These are phyloP conservation scores for Pocillopora meandrina DNA, from an alignment of 92 coral and sea anemone species.

Conservation along the genomic window DNA sequence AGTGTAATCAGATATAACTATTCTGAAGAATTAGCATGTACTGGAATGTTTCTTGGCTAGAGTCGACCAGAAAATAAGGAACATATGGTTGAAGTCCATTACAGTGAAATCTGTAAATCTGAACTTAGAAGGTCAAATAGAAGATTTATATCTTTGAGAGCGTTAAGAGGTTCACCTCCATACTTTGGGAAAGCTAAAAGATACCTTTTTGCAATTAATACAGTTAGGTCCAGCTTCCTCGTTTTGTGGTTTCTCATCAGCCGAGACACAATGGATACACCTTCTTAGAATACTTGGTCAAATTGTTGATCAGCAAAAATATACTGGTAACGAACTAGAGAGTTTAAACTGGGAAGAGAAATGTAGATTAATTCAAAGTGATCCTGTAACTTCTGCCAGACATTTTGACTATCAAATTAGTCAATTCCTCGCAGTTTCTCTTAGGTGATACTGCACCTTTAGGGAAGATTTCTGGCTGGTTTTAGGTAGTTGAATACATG, in stretches of 20 bases:
- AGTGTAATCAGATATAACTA: slow-evolving; percentile 54
- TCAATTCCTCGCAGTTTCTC: too few relatives aligned
- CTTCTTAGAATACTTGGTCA: too few relatives aligned
- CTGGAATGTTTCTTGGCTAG: slow-evolving; percentile 60
- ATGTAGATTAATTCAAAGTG: too few relatives aligned
- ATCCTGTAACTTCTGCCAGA: too few relatives aligned
- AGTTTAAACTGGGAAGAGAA: too few relatives aligned
- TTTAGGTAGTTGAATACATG: slow-evolving; percentile 40
- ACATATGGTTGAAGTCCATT: slow-evolving; percentile 12
- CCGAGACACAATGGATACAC: too few relatives aligned
- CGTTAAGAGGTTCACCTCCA: slow-evolving; percentile 27
- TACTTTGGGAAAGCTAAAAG: slow-evolving; percentile 4
- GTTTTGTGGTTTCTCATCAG: too few relatives aligned
- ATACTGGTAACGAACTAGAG: too few relatives aligned
- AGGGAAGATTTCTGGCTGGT: not conserved
- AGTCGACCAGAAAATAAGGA: slow-evolving; percentile 36
- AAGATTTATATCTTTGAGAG: slow-evolving; percentile 20
- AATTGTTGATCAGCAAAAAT: too few relatives aligned
- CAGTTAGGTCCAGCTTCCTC: too few relatives aligned
- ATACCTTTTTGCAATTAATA: too few relatives aligned
- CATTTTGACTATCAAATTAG: too few relatives aligned
- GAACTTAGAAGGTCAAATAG: slow-evolving; percentile 9
- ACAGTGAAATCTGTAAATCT: slow-evolving; percentile 44
- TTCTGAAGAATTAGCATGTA: slow-evolving; percentile 67
- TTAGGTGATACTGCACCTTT: not conserved